Conservation (phyloP, 1,140 invertebrate species). For the Bombus soroeensis region DNA sequence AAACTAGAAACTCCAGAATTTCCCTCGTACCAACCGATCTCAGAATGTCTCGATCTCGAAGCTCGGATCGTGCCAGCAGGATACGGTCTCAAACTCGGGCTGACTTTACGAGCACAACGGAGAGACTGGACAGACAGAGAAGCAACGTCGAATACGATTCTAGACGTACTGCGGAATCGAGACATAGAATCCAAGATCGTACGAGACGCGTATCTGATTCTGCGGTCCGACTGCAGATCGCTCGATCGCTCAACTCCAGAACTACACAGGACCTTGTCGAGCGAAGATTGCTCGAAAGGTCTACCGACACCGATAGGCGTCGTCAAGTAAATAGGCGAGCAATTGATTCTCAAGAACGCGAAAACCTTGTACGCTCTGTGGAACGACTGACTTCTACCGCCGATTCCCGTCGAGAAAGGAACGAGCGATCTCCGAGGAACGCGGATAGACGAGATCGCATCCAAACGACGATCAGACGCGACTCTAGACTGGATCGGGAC, state of each 20-base stretch:
- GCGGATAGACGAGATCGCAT: constrained; percentile 7
- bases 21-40: neutral
- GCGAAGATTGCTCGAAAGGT: neutral
- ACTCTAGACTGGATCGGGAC: constrained; percentile 1
- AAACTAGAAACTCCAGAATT: neutral
- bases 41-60: constrained; percentile 35
- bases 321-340: neutral
- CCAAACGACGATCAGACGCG: neutral
- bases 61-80: constrained; percentile 28
- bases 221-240: neutral
- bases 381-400: neutral
- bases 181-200: constrained; percentile 3
- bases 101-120: neutral
- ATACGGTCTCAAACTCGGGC: neutral
- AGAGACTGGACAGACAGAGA: constrained; percentile 1
- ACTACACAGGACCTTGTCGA: neutral
- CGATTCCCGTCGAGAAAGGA: constrained; percentile 10
- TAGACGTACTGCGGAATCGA: constrained; percentile 11
- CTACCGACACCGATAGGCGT: neutral
- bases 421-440: neutral
- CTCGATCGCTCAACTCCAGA: neutral
- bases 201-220: constrained; percentile 5
- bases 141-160: neutral
- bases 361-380: neutral
- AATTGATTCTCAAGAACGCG: constrained; percentile 11